Conservation (phyloP, 1,140 invertebrate genomes). For the Brachionus rotundiformis region DNA sequence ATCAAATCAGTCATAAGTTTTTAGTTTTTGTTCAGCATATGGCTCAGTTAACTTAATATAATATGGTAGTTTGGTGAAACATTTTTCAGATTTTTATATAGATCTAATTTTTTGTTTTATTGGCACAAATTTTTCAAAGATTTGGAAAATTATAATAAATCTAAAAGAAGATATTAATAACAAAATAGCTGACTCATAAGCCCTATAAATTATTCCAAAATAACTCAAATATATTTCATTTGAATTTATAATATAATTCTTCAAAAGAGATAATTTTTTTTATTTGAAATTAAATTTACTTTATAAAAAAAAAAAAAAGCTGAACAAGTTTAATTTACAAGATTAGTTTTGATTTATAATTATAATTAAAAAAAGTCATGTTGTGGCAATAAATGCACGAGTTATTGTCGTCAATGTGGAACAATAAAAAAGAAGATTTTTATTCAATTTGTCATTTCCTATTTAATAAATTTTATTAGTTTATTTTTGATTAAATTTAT, state of each 20-base stretch:
- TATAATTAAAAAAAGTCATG: conserved; percentile 8
- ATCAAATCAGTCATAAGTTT: neutral
- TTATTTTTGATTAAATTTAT: conserved; percentile 7
- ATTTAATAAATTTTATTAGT: neutral
- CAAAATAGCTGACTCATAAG: neutral
- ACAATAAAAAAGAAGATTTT: neutral
- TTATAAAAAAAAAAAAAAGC: neutral
- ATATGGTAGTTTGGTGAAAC: neutral
- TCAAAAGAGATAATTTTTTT: neutral
- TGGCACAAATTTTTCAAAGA: neutral
- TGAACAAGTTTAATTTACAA: conserved; percentile 9
- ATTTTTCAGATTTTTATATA: neutral
- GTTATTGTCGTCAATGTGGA: neutral
- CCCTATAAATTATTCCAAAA: neutral
- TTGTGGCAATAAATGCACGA: conserved; percentile 24
- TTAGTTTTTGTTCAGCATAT: neutral
- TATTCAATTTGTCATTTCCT: neutral
- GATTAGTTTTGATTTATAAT: conserved; percentile 5
- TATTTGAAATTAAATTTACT: neutral
- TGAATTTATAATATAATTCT: conserved; percentile 29
- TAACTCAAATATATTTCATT: neutral
- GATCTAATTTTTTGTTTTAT: neutral
- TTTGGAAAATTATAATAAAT: no score
- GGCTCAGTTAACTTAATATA: neutral
- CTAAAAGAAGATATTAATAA: neutral